Evolutionary conservation across 2,113 vertebrate genomes (phyloP).

Genomic region (Lanius collurio): DNA sequence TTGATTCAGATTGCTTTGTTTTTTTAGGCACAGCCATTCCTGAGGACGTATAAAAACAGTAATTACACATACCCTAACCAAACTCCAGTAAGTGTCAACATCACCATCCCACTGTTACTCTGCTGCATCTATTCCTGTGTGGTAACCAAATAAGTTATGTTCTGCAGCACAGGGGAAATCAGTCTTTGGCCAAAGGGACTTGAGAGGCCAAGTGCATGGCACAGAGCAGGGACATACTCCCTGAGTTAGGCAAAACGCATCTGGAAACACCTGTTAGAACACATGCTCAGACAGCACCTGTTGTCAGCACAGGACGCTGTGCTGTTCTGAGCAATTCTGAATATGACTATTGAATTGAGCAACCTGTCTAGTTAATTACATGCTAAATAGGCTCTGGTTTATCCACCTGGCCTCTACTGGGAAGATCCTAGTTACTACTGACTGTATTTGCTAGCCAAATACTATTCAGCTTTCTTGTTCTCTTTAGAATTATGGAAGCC

Average conservation of each 20-base stretch:
- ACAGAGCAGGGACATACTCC: not conserved
- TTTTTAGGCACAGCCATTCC: constrained; percentile 64
- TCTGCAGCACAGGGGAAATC: not conserved
- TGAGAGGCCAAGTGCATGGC: not conserved
- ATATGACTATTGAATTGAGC: not conserved
- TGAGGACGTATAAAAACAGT: constrained; percentile 75
- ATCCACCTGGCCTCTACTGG: not conserved
- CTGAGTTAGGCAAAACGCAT: not conserved
- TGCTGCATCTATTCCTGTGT: not conserved
- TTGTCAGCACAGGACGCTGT: not conserved
- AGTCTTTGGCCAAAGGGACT: not conserved
- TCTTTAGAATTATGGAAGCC: constrained; percentile 81
- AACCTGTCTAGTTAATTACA: not conserved
- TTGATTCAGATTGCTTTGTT: not conserved
- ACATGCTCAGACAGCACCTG: not conserved
- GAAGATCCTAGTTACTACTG: not conserved
- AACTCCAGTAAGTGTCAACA: constrained; percentile 11
- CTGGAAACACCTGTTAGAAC: not conserved
- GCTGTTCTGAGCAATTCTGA: not conserved
- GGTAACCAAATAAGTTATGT: not conserved
- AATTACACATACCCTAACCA: constrained; percentile 52
- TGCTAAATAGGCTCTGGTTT: not conserved
- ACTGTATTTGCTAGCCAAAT: not conserved
- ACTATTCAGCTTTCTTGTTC: not conserved
- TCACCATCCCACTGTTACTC: not conserved